Base-by-base conservation (phyloP, 2,113 vertebrate genomes). In the Tyto alba region DNA sequence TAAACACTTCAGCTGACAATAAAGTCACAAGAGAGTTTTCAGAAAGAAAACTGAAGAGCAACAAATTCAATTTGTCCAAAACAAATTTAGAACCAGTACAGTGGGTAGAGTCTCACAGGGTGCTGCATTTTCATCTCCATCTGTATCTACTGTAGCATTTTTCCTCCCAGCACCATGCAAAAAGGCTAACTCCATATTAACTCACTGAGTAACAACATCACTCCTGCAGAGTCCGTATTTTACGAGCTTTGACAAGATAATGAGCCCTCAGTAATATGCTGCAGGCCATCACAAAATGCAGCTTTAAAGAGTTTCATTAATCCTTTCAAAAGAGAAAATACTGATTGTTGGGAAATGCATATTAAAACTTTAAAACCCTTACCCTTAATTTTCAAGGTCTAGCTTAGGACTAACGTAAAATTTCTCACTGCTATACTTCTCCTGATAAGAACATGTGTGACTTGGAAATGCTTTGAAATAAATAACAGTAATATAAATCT, bases 221-320 rank as follows among this genome's bases (percentile, higher is more conserved):
- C 45, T 97, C 93, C 94, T 94, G 81, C 93, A 96, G 96, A 76
- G 86, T 66, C 78, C 3, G 0, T 60, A 64, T 71, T 96, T 96
- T 95, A 96, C 19, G 23, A 93, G 94, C 89, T 96, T 95, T 95
- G 97, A 97, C 95, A 96, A 95, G 77, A 93, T 90, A 97, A 98
- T 78, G 83, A 97, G 94, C 89, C 87, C 89, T 91, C 55, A 55
- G 55, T 50, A 95, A 92, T 45, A 64, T 72, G 88, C 96, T 97
- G 86, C 75, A 71, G 94, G 97, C 94, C 92, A 94, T 90, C 94
- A 95, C 76, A 88, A 97, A 94, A 95, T 76, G 52, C 76, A 83
- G 45, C 36, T 75, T 74, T 47, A 62, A 89, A 62, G 88, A 41
- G 38, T 91, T 98, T 91, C 92, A 94, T 95, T 96, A 90, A 90